Evolutionary conservation across 2,113 vertebrate species (phyloP).

Genomic region (Phocoena sinus): DNA sequence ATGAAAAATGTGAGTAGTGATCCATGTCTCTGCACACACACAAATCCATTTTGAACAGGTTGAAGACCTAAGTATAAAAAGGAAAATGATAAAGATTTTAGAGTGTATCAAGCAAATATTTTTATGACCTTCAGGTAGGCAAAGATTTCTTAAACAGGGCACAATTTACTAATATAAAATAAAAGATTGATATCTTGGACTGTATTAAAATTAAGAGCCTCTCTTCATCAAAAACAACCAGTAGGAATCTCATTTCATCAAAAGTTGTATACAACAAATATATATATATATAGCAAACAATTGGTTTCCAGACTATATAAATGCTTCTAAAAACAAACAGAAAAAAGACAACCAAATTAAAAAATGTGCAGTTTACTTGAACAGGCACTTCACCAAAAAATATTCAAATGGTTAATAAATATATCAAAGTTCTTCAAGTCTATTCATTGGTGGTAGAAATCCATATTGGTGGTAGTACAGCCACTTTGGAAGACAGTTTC

Average conservation of each 20-base stretch:
- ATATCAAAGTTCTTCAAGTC: not conserved
- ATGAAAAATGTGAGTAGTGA: not conserved
- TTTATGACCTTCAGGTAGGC: not conserved
- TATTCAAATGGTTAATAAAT: not conserved
- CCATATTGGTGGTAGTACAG: not conserved
- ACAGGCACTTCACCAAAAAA: not conserved
- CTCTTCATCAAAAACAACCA: not conserved
- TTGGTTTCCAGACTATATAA: not conserved
- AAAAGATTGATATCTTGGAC: not conserved
- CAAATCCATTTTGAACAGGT: not conserved
- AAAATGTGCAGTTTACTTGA: not conserved
- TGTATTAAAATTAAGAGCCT: not conserved
- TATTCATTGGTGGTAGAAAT: not conserved
- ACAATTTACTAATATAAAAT: not conserved
- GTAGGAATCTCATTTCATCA: not conserved
- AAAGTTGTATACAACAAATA: not conserved
- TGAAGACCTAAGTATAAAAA: not conserved
- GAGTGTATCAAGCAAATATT: not conserved
- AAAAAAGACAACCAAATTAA: not conserved
- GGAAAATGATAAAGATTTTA: not conserved
- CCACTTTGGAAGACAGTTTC: not conserved
- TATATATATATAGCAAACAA: not conserved
- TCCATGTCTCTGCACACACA: not conserved
- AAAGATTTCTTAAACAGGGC: not conserved
- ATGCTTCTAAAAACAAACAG: not conserved